Evolutionary conservation across 2,113 vertebrate species (phyloP).

Genomic region (Guaruba guarouba): DNA sequence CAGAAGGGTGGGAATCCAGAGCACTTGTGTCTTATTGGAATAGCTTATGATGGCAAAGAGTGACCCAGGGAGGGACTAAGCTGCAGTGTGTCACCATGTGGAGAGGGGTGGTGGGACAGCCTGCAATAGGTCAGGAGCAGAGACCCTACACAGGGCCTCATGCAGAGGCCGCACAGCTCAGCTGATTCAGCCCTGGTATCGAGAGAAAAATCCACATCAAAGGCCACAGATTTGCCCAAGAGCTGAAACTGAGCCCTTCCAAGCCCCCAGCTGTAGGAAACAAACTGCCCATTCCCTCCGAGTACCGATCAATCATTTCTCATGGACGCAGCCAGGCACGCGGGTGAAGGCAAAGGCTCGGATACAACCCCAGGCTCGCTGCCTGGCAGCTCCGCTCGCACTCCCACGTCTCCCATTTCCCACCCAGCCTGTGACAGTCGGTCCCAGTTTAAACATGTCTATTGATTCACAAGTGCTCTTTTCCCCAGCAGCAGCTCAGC

Average conservation of each 20-base stretch:
- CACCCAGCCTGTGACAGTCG: background rate
- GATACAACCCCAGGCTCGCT: constrained; percentile 9
- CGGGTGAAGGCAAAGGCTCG: background rate
- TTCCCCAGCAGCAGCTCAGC: background rate
- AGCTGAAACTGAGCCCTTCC: background rate
- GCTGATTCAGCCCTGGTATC: background rate
- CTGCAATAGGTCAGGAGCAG: background rate
- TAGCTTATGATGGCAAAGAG: background rate
- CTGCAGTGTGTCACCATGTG: rapidly evolving
- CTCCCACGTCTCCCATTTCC: background rate
- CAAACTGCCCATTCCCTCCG: background rate
- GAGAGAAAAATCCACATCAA: background rate
- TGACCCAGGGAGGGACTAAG: background rate
- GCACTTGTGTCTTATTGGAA: background rate
- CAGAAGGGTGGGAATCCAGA: background rate
- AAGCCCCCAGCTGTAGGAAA: background rate
- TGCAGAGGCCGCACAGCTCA: background rate
- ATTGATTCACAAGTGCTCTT: background rate
- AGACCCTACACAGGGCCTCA: background rate
- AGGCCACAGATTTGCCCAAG: background rate
- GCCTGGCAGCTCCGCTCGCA: background rate
- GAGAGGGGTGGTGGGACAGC: background rate
- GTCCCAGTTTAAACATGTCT: background rate
- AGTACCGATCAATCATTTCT: background rate
- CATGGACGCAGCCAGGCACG: background rate